Evolutionary conservation across 2,113 vertebrate genomes (phyloP), one percentile per base, ranked within the genome.

Genomic region (Electrona antarctica): DNA sequence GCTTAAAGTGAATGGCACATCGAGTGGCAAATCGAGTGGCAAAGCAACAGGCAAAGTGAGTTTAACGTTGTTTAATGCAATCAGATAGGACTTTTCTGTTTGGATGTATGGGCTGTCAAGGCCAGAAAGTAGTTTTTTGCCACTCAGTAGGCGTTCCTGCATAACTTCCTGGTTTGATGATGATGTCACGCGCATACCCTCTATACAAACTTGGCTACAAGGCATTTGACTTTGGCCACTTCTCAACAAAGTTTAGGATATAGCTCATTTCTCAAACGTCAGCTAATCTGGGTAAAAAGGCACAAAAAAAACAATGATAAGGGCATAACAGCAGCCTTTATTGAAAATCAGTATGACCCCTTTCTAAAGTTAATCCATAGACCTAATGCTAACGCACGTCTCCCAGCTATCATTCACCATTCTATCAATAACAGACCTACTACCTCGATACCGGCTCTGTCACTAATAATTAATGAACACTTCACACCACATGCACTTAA

Each of bases 311-410:
- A 64, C 33, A 2, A 62, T 52, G 59, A 13, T 55, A 57, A 77
- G 63, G 52, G 52, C 66, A 6, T 0, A 0, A 67, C 58, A 49
- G 77, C 50, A 56, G 67, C 59, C 50, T 41, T 62, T 74, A 74
- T 70, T 28, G 67, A 66, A 76, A 69, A 63, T 65, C n/a, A 58
- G 57, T 41, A 15, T 28, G 57, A 15, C 7, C 55, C 33, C 50
- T 28, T 55, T 50, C 46, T 9, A 54, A 63, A 29, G 60, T 55
- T 89, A 88, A 89, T 89, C 86, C 86, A 57, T 3, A 11, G 6
- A 74, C 65, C 33, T 8, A 28, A 88, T 88, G 77, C 84, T 51
- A 0, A 64, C 45, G 15, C 85, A 85, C 71, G 87, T 73, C 67
- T 71, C 52, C 14, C 8, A 45, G 60, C 74, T 2, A 85, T 83